A percentile compares a stretch with the other conserved stretches of the same genome.
Evolutionary conservation across 2,797 vertebrate species (phyloP).

Genomic region (Cryptoblepharus egeriae): DNA sequence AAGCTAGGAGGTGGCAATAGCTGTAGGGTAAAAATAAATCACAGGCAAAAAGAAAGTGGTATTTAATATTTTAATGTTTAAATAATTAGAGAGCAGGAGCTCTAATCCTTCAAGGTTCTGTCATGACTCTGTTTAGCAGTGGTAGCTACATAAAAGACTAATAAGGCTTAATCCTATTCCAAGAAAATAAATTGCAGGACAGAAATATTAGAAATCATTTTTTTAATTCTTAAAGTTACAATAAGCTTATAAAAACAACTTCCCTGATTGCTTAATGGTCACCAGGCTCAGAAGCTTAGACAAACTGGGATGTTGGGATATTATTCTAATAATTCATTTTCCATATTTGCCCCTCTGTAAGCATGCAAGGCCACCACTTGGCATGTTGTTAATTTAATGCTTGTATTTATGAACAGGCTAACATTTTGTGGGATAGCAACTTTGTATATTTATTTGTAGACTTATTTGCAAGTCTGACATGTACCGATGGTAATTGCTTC

Average conservation of each 20-base stretch:
- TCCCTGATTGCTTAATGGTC: background rate
- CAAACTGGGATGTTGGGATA: background rate
- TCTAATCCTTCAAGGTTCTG: background rate
- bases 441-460: background rate
- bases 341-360: background rate
- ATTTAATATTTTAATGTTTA: background rate
- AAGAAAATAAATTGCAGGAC: background rate
- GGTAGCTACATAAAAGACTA: background rate
- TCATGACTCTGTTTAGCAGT: conserved; percentile 15
- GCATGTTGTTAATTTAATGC: no score
- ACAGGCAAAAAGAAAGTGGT: background rate
- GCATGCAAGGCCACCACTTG: background rate
- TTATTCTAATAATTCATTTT: background rate
- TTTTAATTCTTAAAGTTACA: background rate
- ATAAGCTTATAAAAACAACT: background rate
- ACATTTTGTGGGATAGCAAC: background rate
- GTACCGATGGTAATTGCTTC: no score
- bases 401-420: background rate
- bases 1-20: conserved; percentile 40
- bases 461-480: background rate
- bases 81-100: conserved; percentile 24
- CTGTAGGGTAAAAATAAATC: conserved; percentile 47
- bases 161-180: background rate
- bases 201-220: background rate
- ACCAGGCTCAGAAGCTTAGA: background rate